Evolutionary conservation across 2,888 invertebrate genomes (phyloP).

Genomic region (Nomada ferruginata): DNA sequence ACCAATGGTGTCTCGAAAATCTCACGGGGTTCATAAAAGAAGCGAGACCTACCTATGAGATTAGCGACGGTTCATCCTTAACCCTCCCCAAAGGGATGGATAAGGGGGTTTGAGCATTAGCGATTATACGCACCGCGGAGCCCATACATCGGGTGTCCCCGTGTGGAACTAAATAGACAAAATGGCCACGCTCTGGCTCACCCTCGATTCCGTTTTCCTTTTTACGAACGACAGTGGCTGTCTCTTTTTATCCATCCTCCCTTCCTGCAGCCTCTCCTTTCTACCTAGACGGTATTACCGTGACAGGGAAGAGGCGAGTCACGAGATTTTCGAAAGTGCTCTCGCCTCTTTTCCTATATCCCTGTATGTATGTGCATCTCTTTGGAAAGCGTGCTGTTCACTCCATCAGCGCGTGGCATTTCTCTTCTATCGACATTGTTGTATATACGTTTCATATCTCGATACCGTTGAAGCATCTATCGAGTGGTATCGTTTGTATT

Average conservation of each 20-base stretch:
- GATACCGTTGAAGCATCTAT: constrained; percentile 6
- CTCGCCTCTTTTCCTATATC: constrained; percentile 54
- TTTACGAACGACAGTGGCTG: constrained; percentile 54
- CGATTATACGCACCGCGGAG: constrained; percentile 82
- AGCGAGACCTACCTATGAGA: constrained; percentile 70
- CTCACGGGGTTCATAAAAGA: constrained; percentile 63
- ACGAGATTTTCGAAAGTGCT: constrained; percentile 74
- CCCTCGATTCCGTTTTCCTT: constrained; percentile 77
- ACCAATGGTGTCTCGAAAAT: constrained; percentile 52
- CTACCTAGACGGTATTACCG: constrained; percentile 59
- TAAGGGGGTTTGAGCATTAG: constrained; percentile 80
- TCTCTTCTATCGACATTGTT: not conserved
- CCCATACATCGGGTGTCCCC: constrained; percentile 81
- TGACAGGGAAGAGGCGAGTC: constrained; percentile 67
- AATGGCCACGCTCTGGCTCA: constrained; percentile 81
- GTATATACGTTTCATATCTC: not conserved
- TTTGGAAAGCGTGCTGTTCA: constrained; percentile 36
- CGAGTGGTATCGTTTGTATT: not conserved
- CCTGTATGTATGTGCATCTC: constrained; percentile 4
- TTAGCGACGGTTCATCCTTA: constrained; percentile 69
- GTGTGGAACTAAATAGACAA: constrained; percentile 83
- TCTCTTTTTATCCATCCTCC: constrained; percentile 42
- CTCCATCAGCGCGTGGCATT: constrained; percentile 37
- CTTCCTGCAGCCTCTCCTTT: constrained; percentile 47
- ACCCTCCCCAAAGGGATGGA: constrained; percentile 62